Conservation (phyloP, 2,797 vertebrate genomes). For the Phrynocephalus guinanensis region DNA sequence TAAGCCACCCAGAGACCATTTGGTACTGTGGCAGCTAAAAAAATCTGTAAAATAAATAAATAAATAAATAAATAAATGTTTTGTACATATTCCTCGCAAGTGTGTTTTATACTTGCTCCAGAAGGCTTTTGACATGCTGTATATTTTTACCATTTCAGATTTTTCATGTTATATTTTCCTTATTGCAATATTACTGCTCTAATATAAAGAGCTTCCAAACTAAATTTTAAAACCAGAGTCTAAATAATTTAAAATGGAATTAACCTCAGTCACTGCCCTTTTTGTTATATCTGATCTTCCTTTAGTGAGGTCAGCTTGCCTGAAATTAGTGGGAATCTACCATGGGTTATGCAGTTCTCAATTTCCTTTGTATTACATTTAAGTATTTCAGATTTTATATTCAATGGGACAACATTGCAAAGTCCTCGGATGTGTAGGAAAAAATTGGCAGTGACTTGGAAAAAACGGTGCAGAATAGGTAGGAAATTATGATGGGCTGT, state of each 20-base stretch:
- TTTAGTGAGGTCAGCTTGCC: not conserved
- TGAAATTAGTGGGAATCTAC: not conserved
- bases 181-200: not conserved
- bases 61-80: too few relatives aligned
- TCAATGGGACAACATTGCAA: conserved; percentile 47
- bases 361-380: not conserved
- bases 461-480: conserved; percentile 41
- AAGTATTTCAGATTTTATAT: conserved; percentile 13
- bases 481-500: conserved; percentile 34
- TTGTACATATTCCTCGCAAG: not conserved
- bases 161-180: not conserved
- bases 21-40: too few relatives aligned
- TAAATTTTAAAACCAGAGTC: not conserved
- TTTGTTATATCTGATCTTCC: not conserved
- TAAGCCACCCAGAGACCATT: too few relatives aligned
- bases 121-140: not conserved
- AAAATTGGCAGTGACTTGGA: too few relatives aligned
- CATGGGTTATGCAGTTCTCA: not conserved
- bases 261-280: not conserved
- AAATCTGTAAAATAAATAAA: too few relatives aligned
- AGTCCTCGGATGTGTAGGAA: conserved; percentile 37
- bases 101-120: not conserved
- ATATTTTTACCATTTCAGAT: not conserved
- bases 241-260: conserved; percentile 1
- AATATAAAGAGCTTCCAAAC: not conserved